Conservation (phyloP, 2,888 invertebrate species). For the Ectemnius continuus region DNA sequence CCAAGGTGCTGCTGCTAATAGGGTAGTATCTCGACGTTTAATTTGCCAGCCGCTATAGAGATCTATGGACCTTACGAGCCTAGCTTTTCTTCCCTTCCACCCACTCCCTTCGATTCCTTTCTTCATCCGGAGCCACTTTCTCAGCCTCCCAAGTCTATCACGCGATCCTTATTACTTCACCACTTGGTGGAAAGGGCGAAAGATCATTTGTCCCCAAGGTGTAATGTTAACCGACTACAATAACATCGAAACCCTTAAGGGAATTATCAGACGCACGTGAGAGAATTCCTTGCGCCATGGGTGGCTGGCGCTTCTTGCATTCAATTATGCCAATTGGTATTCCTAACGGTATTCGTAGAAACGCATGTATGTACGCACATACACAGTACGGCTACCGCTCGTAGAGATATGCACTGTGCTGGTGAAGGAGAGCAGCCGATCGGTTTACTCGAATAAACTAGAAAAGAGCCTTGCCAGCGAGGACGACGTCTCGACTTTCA, state of each 20-base stretch:
- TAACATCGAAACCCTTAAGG: background rate
- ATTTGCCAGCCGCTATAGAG: slow-evolving; percentile 35
- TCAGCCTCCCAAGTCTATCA: background rate
- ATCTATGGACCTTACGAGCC: slow-evolving; percentile 64
- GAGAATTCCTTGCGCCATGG: background rate
- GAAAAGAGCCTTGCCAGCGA: background rate
- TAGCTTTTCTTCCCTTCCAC: slow-evolving; percentile 15
- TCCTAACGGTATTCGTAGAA: too few species aligned
- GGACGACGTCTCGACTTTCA: background rate
- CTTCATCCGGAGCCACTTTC: background rate
- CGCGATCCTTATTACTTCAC: background rate
- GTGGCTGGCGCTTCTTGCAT: background rate
- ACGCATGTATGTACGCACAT: too few species aligned
- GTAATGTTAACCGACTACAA: background rate
- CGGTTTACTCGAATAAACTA: too few species aligned
- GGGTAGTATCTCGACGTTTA: slow-evolving; percentile 64
- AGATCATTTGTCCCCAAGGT: background rate
- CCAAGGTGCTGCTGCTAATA: slow-evolving; percentile 64
- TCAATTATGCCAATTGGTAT: background rate
- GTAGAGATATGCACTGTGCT: too few species aligned
- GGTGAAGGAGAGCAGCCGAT: too few species aligned
- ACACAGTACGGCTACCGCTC: too few species aligned
- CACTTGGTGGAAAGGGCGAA: background rate
- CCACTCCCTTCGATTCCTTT: background rate
- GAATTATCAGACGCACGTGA: background rate